Conservation (phyloP, 30 jellyfish, hydroid and myxozoan species). For the Cassiopea andromeda region DNA sequence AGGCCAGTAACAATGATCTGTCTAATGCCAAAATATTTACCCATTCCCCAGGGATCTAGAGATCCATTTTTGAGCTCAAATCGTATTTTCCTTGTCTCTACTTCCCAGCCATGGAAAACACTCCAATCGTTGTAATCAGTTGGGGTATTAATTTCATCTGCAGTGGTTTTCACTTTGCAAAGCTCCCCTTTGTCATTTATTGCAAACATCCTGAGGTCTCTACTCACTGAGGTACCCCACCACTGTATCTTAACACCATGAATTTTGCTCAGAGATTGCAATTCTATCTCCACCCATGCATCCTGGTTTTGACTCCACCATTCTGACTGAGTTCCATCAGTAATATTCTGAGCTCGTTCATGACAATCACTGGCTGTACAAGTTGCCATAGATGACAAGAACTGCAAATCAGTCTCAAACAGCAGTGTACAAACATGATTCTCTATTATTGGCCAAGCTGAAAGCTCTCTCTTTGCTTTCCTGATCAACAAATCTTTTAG, state of each 20-base stretch:
- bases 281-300: slow-evolving; percentile 26
- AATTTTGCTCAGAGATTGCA: not conserved
- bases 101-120: slow-evolving; percentile 13
- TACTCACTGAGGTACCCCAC: slow-evolving; percentile 53
- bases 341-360: slow-evolving; percentile 31
- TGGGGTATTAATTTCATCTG: slow-evolving; percentile 29
- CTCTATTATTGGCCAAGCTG: not conserved
- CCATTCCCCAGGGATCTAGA: slow-evolving; percentile 34
- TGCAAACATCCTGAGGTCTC: slow-evolving; percentile 2
- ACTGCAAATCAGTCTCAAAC: not conserved
- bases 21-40: slow-evolving; percentile 28
- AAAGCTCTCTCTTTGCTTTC: slow-evolving; percentile 1
- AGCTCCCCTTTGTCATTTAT: not conserved
- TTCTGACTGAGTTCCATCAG: slow-evolving; percentile 57
- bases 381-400: slow-evolving; percentile 9
- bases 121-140: slow-evolving; percentile 37
- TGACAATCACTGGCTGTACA: slow-evolving; percentile 42
- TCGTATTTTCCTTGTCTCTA: not conserved
- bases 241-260: slow-evolving; percentile 22
- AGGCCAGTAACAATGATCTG: slow-evolving; percentile 11
- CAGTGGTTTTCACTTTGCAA: slow-evolving; percentile 1
- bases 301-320: slow-evolving; percentile 36
- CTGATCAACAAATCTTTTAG: not conserved
- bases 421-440: not conserved
- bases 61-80: slow-evolving; percentile 21